Evolutionary conservation across 2,888 invertebrate genomes (phyloP), one percentile per base, ranked within the genome.

Genomic region (Eulithis prunata): DNA sequence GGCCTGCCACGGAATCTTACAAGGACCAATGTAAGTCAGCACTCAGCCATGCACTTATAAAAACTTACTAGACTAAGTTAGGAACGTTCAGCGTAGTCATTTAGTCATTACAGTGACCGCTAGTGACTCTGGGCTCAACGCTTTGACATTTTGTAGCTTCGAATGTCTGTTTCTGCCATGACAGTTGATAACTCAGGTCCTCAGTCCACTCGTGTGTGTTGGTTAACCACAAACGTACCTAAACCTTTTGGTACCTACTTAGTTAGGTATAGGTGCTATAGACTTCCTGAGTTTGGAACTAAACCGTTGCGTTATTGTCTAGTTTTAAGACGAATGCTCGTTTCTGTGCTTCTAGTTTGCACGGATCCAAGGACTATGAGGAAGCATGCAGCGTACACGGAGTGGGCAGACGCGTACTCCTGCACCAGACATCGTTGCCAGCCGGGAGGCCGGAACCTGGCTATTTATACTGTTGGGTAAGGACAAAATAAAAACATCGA

Each of bases 401-500:
- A 93, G 71, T 93, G 92, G 92, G 91, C 92, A 0, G 92, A 93
- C 28, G 91, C 91, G 0, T 93, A 93, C 75, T 92, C 92, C 21
- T 93, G 92, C 76, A 88, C 90, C 52, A 76, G 91, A 8, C 92
- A 93, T 38, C 78, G 91, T 1, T 93, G 92, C 64, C 92, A 93
- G 69, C 92, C 92, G 0, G 91, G 92, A 0, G 92, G 92, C 0
- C 74, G 92, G 43, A 91, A 89, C 73, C 82, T 92, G 0, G 92
- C 92, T 3, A 91, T 93, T 1, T 93, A 91, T 67, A 91, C 92
- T 2, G 92, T 92, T 0, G 91, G 92, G 91, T 91, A 76, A 66
- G 84, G 10, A 5, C 5, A 41, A 41, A 10, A n/a, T n/a, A n/a
- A n/a, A n/a, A n/a, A n/a, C n/a, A n/a, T n/a, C n/a, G n/a, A n/a